These are phyloP conservation scores for Diorhabda carinulata DNA, from an alignment of 1,140 invertebrate genomes.

Conservation along the genomic window DNA sequence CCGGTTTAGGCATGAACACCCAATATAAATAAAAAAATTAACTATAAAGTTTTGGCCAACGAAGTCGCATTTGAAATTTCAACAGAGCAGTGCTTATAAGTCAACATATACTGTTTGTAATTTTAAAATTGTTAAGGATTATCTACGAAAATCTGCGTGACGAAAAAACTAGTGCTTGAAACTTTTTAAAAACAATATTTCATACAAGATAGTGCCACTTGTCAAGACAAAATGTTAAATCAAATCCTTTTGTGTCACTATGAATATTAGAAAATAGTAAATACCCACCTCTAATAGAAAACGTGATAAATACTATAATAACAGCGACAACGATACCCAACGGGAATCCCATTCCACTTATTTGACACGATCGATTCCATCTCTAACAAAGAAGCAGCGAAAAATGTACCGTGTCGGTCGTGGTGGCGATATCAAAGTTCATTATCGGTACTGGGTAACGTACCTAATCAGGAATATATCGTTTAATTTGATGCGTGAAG, in stretches of 20 bases:
- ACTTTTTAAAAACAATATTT: too few relatives aligned
- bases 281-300: background rate
- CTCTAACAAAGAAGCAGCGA: slow-evolving; percentile 6
- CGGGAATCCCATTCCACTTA: background rate
- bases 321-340: background rate
- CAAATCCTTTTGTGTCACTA: background rate
- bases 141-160: background rate
- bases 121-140: too few relatives aligned
- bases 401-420: slow-evolving; percentile 9
- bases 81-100: too few relatives aligned
- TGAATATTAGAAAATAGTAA: background rate
- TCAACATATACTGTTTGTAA: too few relatives aligned
- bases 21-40: too few relatives aligned
- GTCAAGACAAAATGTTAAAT: background rate
- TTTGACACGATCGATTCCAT: background rate
- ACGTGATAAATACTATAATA: background rate
- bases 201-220: too few relatives aligned
- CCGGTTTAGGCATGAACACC: too few relatives aligned
- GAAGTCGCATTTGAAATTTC: too few relatives aligned
- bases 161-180: background rate
- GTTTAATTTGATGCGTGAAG: slow-evolving; percentile 37
- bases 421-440: slow-evolving; percentile 20
- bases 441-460: slow-evolving; percentile 16
- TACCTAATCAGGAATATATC: slow-evolving; percentile 36
- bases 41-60: too few relatives aligned